A percentile compares a stretch with the other conserved stretches of the same genome.
Conservation (phyloP, 1,140 invertebrate species). For the Octopus bimaculoides region DNA sequence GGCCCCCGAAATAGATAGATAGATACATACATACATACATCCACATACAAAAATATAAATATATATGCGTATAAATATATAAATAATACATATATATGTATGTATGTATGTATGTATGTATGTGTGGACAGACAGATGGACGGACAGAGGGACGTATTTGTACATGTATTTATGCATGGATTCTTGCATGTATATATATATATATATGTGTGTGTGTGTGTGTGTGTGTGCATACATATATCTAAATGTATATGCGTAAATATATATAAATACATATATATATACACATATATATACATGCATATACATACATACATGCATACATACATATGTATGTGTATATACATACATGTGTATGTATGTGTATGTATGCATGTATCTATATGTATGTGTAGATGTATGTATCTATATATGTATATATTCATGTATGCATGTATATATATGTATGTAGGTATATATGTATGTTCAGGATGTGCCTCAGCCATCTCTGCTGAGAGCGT, state of each 20-base stretch:
- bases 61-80: too few relatives aligned
- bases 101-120: not conserved
- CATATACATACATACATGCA: not conserved
- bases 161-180: not conserved
- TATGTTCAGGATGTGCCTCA: too few relatives aligned
- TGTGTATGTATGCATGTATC: not conserved
- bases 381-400: not conserved
- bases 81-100: not conserved
- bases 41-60: too few relatives aligned
- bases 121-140: not conserved
- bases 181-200: not conserved
- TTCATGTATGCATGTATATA: not conserved
- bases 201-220: not conserved
- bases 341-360: not conserved
- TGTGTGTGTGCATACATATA: not conserved
- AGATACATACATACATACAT: too few relatives aligned
- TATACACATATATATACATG: not conserved
- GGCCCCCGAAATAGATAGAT: too few relatives aligned
- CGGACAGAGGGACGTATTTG: not conserved
- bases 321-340: not conserved
- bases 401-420: conserved; percentile 9
- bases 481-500: too few relatives aligned
- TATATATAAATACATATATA: not conserved
- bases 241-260: not conserved
- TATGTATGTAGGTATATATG: too few relatives aligned